phyloP scores from a whole-genome alignment of 2,888 invertebrate species.

The Torymus auratus region DNA sequence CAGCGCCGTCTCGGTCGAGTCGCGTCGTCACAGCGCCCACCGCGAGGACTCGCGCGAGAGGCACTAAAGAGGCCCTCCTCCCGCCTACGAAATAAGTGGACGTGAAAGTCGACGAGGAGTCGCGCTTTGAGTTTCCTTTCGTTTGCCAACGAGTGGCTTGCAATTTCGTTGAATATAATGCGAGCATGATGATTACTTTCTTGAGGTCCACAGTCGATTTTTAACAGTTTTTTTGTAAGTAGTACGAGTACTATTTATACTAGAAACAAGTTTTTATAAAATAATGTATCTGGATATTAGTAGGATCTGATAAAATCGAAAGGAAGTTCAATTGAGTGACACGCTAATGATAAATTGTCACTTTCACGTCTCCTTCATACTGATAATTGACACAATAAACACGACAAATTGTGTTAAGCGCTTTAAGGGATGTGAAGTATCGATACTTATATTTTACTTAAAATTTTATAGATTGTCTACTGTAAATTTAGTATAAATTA shows the following conservation, averaged over 20 bases:
- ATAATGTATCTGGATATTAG: too few species aligned
- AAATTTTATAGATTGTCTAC: constrained; percentile 13
- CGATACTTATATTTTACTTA: constrained; percentile 6
- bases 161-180: background rate
- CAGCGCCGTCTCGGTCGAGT: constrained; percentile 72
- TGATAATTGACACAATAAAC: constrained; percentile 9
- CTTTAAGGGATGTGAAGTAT: constrained; percentile 42
- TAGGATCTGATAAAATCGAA: too few species aligned
- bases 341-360: too few species aligned
- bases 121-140: too few species aligned
- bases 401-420: constrained; percentile 44
- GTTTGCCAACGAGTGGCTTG: background rate
- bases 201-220: too few species aligned
- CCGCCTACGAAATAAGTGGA: background rate
- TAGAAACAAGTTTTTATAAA: too few species aligned
- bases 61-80: constrained; percentile 64
- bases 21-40: constrained; percentile 81
- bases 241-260: too few species aligned
- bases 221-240: too few species aligned
- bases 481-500: constrained; percentile 44
- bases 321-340: too few species aligned
- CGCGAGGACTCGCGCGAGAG: constrained; percentile 85
- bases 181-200: too few species aligned
- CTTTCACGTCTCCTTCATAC: too few species aligned
- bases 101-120: constrained; percentile 9